phyloP scores from a whole-genome alignment of 2,113 vertebrate species.

The Toxotes chatareus region DNA sequence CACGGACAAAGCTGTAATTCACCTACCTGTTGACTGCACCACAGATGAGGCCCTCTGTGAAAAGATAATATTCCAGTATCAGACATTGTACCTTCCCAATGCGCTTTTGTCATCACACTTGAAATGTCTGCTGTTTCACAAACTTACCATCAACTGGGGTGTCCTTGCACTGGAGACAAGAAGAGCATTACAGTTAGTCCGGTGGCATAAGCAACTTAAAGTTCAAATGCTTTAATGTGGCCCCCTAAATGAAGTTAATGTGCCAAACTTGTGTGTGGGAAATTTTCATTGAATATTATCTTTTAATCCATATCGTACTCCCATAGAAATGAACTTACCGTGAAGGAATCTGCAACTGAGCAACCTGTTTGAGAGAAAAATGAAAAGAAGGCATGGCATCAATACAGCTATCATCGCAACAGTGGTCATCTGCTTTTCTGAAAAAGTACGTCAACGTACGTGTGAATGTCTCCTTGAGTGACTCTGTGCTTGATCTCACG shows the following conservation, averaged over 20 bases:
- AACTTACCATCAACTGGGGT: slow-evolving; percentile 63
- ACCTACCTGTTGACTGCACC: slow-evolving; percentile 34
- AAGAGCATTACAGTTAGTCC: slow-evolving; percentile 12
- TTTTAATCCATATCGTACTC: too few species aligned
- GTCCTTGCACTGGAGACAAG: slow-evolving; percentile 59
- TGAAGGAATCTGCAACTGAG: slow-evolving; percentile 14
- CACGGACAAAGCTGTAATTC: not conserved
- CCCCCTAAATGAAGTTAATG: not conserved
- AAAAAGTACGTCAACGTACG: slow-evolving; percentile 22
- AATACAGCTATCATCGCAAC: not conserved
- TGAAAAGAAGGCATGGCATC: not conserved
- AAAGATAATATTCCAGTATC: slow-evolving; percentile 13
- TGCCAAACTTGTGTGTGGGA: not conserved
- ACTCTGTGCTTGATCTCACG: slow-evolving; percentile 4
- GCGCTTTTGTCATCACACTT: not conserved
- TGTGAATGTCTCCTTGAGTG: slow-evolving; percentile 22
- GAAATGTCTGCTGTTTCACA: not conserved
- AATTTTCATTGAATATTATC: not conserved
- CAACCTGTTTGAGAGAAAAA: slow-evolving; percentile 38
- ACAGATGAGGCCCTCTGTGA: slow-evolving; percentile 57
- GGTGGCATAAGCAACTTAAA: not conserved
- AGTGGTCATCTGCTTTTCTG: not conserved
- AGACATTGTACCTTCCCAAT: not conserved
- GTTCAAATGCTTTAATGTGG: too few species aligned
- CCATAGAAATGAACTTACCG: slow-evolving; percentile 20